Evolutionary conservation across 2,113 vertebrate genomes (phyloP).

Genomic region (Sphyrna mokarran): DNA sequence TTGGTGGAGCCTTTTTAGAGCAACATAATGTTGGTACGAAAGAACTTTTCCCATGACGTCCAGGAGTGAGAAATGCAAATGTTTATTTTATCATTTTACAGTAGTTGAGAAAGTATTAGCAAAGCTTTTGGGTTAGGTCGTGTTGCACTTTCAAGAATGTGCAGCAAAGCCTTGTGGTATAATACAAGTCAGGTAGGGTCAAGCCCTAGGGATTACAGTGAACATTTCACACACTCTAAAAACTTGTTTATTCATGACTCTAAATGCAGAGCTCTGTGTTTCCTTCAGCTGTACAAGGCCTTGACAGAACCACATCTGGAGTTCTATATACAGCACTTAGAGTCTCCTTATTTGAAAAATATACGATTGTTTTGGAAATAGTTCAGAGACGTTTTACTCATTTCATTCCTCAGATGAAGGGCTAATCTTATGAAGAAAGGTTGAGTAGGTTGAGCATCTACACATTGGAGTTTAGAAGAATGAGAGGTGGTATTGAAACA

Average conservation of each 20-base stretch:
- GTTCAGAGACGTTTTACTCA: no score
- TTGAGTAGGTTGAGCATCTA: no score
- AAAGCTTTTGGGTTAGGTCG: conserved; percentile 45
- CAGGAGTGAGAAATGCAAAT: conserved; percentile 40
- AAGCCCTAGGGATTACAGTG: conserved; percentile 54
- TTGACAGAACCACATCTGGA: no score
- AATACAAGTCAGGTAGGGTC: conserved; percentile 57
- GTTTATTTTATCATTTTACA: conserved; percentile 48
- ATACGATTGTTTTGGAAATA: no score
- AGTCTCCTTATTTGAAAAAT: no score
- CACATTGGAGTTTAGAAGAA: no score
- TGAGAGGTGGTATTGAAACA: no score
- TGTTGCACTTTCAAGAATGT: conserved; percentile 48
- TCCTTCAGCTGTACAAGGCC: not conserved
- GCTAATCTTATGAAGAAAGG: no score
- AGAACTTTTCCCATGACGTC: conserved; percentile 17
- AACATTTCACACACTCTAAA: conserved; percentile 54
- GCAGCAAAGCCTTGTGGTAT: conserved; percentile 47
- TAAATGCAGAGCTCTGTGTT: conserved; percentile 22
- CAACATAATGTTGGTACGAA: not conserved
- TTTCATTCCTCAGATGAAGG: no score
- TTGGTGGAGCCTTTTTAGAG: not conserved
- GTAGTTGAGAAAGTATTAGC: conserved; percentile 47
- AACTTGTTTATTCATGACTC: conserved; percentile 47
- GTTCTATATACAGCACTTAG: no score